phyloP scores from a whole-genome alignment of 2,797 vertebrate species.

The Premnoplex brunnescens region DNA sequence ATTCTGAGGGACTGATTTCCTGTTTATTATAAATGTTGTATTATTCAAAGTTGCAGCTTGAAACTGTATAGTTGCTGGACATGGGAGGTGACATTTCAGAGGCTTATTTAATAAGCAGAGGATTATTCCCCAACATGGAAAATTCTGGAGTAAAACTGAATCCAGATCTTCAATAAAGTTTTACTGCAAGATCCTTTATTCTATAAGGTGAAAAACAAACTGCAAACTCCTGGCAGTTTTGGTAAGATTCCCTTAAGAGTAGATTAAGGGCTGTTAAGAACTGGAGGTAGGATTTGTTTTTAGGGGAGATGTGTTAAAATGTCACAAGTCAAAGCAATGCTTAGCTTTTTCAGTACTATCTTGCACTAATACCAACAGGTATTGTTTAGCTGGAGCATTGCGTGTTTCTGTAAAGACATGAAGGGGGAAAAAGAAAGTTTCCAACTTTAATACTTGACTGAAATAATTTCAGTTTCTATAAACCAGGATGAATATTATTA shows the following conservation, averaged over 20 bases:
- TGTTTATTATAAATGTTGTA: neutral
- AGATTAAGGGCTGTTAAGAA: neutral
- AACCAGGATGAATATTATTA: neutral
- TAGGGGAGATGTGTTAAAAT: neutral
- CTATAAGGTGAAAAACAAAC: neutral
- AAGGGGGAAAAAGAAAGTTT: neutral
- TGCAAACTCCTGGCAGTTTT: neutral
- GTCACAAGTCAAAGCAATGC: neutral
- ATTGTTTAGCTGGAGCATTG: neutral
- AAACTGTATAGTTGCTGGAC: neutral
- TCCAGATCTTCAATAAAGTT: neutral
- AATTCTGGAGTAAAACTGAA: neutral
- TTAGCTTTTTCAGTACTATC: neutral
- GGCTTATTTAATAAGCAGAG: neutral
- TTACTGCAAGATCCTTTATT: neutral
- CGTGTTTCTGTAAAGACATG: neutral
- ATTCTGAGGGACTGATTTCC: neutral
- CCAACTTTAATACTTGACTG: neutral
- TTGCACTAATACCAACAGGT: neutral
- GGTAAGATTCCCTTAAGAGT: neutral
- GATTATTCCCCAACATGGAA: neutral
- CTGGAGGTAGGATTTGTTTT: neutral
- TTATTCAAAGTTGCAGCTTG: neutral
- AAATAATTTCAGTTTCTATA: neutral
- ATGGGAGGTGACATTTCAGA: neutral